Evolutionary conservation across 2,888 invertebrate genomes (phyloP), one percentile per base, ranked within the genome.

Genomic region (Monochamus alternatus): DNA sequence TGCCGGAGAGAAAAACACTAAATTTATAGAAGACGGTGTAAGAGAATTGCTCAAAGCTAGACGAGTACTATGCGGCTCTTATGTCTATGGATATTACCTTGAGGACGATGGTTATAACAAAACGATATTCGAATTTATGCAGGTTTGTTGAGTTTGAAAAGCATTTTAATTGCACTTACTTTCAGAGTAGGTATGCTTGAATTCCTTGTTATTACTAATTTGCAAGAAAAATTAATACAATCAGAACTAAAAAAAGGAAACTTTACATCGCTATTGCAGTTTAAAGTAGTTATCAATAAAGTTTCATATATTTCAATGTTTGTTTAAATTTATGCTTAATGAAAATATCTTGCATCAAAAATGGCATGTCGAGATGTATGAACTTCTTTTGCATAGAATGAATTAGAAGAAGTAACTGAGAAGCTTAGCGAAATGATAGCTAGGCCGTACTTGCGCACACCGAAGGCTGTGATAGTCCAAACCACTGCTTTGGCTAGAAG

Each of bases 61-160:
- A 70, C 87, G 92, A 75, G 92, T 93, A 22, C 87, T 93, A 3
- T 92, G 93, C 85, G 93, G 92, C 60, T 92, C 93, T 5, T 93
- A 93, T 85, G 93, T 93, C n/a, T 93, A 93, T 85, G 93, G 93
- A 9, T 93, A 91, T 86, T 93, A 93, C 84, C 87, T 93, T 66
- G 92, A 92, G 84, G 93, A 93, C 81, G 91, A 91, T 84, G 92
- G 92, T 5, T 92, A 92, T 84, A 92, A 92, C 85, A 92, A 92
- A 86, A 91, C 91, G 59, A 93, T 93, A 75, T 93, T 93, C 87
- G 93, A 93, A 86, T 92, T 92, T 82, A 92, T 93, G 92, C 93
- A 93, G 91, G 93, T 92, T 86, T 76, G 78, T 75, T 47, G 9
- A 12, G 0, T 47, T 10, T 22, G 22, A 22, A 7, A 4, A 38